Conservation (phyloP, 2,797 vertebrate species). For the Sphaeramia orbicularis region DNA sequence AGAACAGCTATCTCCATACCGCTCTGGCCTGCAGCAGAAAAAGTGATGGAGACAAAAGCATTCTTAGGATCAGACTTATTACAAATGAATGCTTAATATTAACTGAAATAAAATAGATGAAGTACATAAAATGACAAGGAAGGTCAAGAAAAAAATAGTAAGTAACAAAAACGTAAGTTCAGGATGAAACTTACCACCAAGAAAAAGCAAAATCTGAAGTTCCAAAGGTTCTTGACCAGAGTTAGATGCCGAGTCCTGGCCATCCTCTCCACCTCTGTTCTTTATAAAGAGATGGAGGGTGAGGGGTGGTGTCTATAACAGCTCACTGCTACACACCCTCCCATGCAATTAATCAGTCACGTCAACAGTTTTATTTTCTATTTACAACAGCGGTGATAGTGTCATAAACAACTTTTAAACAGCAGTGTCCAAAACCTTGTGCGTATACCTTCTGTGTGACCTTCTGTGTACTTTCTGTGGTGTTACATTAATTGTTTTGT, state of each 20-base stretch:
- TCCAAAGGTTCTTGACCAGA: slow-evolving; percentile 6
- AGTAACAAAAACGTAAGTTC: not conserved
- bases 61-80: not conserved
- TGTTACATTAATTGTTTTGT: slow-evolving; percentile 56
- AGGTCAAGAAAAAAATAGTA: not conserved
- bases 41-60: slow-evolving; percentile 4
- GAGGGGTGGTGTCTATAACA: slow-evolving; percentile 56
- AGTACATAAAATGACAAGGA: not conserved
- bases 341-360: slow-evolving; percentile 38
- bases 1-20: slow-evolving; percentile 81
- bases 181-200: slow-evolving; percentile 57
- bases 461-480: slow-evolving; percentile 46
- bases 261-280: slow-evolving; percentile 35
- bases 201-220: slow-evolving; percentile 37
- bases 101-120: not conserved
- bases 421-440: slow-evolving; percentile 36
- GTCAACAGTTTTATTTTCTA: slow-evolving; percentile 50
- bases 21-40: slow-evolving; percentile 56
- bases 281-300: slow-evolving; percentile 71
- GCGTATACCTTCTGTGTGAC: slow-evolving; percentile 45
- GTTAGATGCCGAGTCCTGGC: slow-evolving; percentile 47
- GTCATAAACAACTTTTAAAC: slow-evolving; percentile 45
- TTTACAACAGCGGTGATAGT: slow-evolving; percentile 34
- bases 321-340: slow-evolving; percentile 39
- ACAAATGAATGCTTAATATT: not conserved